Conservation (phyloP, 2,888 invertebrate species). For the Exephanes ischioxanthus region DNA sequence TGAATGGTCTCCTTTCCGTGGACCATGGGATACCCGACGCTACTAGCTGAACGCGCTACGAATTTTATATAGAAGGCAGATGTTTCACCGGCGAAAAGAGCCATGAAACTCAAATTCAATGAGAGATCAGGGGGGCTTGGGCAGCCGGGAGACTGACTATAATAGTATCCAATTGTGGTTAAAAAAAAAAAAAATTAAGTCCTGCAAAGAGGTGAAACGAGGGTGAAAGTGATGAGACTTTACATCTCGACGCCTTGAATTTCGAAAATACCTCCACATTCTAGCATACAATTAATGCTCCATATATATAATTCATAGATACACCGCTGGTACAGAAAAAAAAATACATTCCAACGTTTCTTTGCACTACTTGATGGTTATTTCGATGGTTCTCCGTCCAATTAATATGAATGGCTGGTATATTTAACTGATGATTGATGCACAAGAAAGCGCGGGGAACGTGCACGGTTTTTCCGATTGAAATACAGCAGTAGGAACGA, state of each 20-base stretch:
- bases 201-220: neutral
- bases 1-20: constrained; percentile 61
- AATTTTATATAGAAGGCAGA: constrained; percentile 45
- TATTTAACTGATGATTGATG: constrained; percentile 37
- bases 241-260: constrained; percentile 12
- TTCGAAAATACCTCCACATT: constrained; percentile 20
- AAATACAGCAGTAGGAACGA: neutral
- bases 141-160: constrained; percentile 18
- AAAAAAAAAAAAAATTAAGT: constrained; percentile 37
- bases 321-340: neutral
- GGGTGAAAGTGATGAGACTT: neutral
- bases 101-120: constrained; percentile 37
- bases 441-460: constrained; percentile 52
- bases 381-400: constrained; percentile 12
- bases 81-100: constrained; percentile 34
- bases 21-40: constrained; percentile 10
- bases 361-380: constrained; percentile 9
- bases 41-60: neutral
- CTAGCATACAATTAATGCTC: neutral
- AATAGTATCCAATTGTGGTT: constrained; percentile 3
- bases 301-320: no score
- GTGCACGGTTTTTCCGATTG: constrained; percentile 63
- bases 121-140: constrained; percentile 20
- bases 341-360: neutral
- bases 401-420: constrained; percentile 35